Percentiles rank a stretch among this genome's conserved stretches.
Evolutionary conservation across 2,888 invertebrate species (phyloP).

Genomic region (Stenichneumon culpator): DNA sequence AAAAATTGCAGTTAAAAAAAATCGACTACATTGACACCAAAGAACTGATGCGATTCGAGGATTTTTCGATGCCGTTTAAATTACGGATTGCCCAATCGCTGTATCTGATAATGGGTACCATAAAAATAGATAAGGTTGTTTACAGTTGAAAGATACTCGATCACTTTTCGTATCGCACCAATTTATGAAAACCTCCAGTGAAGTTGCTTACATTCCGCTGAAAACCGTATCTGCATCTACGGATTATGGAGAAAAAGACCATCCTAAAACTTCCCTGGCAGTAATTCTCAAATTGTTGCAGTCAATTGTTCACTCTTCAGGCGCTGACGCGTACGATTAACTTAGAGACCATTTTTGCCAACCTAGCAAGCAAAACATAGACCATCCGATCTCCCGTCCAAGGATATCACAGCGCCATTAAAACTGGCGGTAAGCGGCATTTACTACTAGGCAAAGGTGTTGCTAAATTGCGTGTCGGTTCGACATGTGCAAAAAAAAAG

Average conservation of each 20-base stretch:
- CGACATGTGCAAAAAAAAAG: conserved; percentile 42
- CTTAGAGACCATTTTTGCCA: background rate
- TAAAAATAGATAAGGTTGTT: too few species aligned
- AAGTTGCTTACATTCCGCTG: too few species aligned
- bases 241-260: background rate
- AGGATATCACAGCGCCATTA: conserved; percentile 30
- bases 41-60: too few species aligned
- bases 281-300: background rate
- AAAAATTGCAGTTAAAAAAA: too few species aligned
- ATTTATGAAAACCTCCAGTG: background rate
- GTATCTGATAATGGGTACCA: too few species aligned
- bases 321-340: background rate
- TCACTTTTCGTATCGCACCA: too few species aligned
- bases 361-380: conserved; percentile 1
- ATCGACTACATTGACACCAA: too few species aligned
- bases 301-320: background rate
- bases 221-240: too few species aligned
- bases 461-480: conserved; percentile 45
- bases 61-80: too few species aligned
- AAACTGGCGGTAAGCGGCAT: background rate
- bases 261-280: background rate
- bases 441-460: background rate
- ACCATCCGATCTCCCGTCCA: background rate
- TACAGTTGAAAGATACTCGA: too few species aligned
- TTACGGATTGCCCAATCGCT: too few species aligned